These are phyloP conservation scores for Netelia inedita DNA, from an alignment of 2,888 invertebrate species.

Conservation along the genomic window DNA sequence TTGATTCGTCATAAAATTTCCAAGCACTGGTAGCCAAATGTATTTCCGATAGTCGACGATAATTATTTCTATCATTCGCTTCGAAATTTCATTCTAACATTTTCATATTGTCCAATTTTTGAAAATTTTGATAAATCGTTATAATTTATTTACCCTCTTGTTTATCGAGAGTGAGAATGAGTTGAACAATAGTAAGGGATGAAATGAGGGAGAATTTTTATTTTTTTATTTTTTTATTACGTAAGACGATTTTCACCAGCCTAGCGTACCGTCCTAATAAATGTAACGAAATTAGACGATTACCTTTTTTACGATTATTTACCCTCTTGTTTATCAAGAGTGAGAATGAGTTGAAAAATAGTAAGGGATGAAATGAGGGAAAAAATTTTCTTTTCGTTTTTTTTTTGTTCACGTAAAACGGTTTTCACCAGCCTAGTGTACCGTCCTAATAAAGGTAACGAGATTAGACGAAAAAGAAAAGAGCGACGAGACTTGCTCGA, in stretches of 20 bases:
- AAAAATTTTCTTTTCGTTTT: neutral
- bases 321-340: too few relatives aligned
- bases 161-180: too few relatives aligned
- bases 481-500: neutral
- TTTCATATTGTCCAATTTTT: neutral
- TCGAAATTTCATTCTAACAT: neutral
- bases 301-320: too few relatives aligned
- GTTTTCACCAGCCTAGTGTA: neutral
- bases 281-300: neutral
- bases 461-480: neutral
- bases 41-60: constrained; percentile 23
- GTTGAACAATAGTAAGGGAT: neutral
- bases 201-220: neutral
- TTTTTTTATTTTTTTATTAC: neutral
- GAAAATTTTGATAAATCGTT: too few relatives aligned
- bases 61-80: constrained; percentile 36
- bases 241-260: neutral
- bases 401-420: neutral
- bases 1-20: constrained; percentile 51
- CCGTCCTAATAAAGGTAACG: neutral
- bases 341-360: neutral
- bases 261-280: neutral
- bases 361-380: neutral
- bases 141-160: too few relatives aligned
- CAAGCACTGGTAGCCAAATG: constrained; percentile 32